A percentile compares a stretch with the other conserved stretches of the same genome.
Conservation (phyloP, 1,140 invertebrate genomes). For the Pseudobourletiella spinata region DNA sequence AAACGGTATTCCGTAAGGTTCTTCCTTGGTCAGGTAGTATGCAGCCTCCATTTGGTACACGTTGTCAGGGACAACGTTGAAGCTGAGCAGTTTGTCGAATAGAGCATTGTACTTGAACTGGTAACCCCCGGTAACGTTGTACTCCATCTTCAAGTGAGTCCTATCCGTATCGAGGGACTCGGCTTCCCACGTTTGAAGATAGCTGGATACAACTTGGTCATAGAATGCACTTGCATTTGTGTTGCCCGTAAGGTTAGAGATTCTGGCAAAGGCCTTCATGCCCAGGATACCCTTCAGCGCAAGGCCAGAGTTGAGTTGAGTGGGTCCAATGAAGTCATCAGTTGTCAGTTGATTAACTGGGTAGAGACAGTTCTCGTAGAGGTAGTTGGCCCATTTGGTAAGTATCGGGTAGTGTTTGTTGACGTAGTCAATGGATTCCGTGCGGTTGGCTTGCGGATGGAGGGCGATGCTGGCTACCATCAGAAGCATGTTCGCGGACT, state of each 20-base stretch:
- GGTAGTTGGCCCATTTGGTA: conserved; percentile 21
- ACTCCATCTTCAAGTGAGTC: conserved; percentile 30
- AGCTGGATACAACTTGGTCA: neutral
- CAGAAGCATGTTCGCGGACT: conserved; percentile 31
- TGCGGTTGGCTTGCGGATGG: conserved; percentile 2
- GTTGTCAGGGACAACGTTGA: conserved; percentile 17
- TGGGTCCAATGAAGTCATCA: conserved; percentile 30
- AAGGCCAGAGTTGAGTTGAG: conserved; percentile 29
- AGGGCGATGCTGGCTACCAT: conserved; percentile 20
- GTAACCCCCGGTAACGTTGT: conserved; percentile 29
- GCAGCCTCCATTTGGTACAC: conserved; percentile 24
- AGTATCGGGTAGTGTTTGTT: conserved; percentile 14
- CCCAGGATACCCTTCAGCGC: conserved; percentile 29
- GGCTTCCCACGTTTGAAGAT: conserved; percentile 15
- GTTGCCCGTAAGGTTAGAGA: conserved; percentile 16
- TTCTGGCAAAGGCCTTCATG: conserved; percentile 20
- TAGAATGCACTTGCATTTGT: conserved; percentile 7
- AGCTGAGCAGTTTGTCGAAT: conserved; percentile 22
- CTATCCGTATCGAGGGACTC: conserved; percentile 24
- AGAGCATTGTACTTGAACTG: conserved; percentile 34
- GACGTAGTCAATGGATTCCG: conserved; percentile 4
- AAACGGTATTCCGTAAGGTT: conserved; percentile 29
- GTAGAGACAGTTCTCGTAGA: conserved; percentile 22
- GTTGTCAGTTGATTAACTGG: conserved; percentile 30
- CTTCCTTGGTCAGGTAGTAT: conserved; percentile 19